Evolutionary conservation across 2,888 invertebrate species (phyloP).

Genomic region (Phortica okadai): DNA sequence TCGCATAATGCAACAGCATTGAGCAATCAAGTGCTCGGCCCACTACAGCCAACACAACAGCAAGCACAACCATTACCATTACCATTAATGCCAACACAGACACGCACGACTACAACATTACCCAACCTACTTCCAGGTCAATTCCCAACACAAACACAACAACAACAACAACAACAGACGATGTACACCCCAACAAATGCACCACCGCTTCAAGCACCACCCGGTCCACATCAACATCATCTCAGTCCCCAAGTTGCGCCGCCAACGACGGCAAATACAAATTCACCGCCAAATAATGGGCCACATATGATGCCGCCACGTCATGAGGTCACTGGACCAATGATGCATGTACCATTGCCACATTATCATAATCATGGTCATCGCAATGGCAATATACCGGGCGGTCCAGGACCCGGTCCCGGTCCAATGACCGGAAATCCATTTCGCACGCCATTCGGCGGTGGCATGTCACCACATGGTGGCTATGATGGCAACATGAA

Average conservation of each 20-base stretch:
- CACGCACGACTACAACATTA: conserved; percentile 63
- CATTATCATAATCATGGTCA: conserved; percentile 18
- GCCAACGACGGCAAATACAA: conserved; percentile 41
- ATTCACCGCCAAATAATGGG: conserved; percentile 41
- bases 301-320: conserved; percentile 54
- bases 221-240: conserved; percentile 58
- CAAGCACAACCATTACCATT: conserved; percentile 34
- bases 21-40: background rate
- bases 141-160: conserved; percentile 62
- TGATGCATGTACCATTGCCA: conserved; percentile 57
- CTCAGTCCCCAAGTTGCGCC: conserved; percentile 60
- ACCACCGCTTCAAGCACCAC: conserved; percentile 28
- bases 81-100: conserved; percentile 40
- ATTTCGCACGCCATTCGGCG: conserved; percentile 15
- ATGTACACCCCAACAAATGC: conserved; percentile 55
- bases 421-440: conserved; percentile 54
- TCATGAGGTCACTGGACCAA: conserved; percentile 16
- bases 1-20: conserved; percentile 27
- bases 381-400: conserved; percentile 41
- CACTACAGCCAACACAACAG: conserved; percentile 23
- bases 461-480: conserved; percentile 59
- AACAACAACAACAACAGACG: conserved; percentile 59
- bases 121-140: conserved; percentile 69
- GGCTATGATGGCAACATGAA: conserved; percentile 21
- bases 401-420: conserved; percentile 39